Evolutionary conservation across 1,140 invertebrate genomes (phyloP).

Genomic region (Nebria ingens): DNA sequence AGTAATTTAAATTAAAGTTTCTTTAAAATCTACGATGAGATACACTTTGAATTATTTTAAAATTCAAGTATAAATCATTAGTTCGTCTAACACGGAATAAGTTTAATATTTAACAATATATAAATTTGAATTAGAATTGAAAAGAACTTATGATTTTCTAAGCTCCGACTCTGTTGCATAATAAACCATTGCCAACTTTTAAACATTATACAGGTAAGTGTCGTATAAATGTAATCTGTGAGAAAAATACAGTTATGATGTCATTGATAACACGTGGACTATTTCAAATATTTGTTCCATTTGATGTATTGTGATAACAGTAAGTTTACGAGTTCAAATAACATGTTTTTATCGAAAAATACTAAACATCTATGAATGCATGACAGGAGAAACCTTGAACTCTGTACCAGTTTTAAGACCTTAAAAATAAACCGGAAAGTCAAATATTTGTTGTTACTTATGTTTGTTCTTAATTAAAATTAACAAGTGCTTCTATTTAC

Average conservation of each 20-base stretch:
- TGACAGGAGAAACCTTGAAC: neutral
- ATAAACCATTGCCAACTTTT: neutral
- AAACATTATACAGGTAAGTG: neutral
- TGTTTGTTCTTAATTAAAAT: too few species aligned
- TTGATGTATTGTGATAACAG: neutral
- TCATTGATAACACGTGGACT: conserved; percentile 3
- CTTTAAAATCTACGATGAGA: too few species aligned
- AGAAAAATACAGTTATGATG: neutral
- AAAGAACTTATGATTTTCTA: too few species aligned
- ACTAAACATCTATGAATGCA: neutral
- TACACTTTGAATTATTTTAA: too few species aligned
- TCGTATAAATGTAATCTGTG: neutral
- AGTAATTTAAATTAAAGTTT: too few species aligned
- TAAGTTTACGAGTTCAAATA: neutral
- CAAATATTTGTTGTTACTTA: neutral
- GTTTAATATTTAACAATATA: too few species aligned
- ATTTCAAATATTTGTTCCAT: neutral
- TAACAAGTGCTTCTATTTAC: too few species aligned
- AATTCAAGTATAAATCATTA: too few species aligned
- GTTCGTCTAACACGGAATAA: too few species aligned
- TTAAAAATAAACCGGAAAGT: conserved; percentile 4
- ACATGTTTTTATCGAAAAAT: neutral
- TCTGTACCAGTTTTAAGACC: neutral
- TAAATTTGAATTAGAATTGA: too few species aligned
- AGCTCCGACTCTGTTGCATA: neutral